Conservation (phyloP, 2,888 invertebrate genomes). For the Zhuqinia jingwanae region DNA sequence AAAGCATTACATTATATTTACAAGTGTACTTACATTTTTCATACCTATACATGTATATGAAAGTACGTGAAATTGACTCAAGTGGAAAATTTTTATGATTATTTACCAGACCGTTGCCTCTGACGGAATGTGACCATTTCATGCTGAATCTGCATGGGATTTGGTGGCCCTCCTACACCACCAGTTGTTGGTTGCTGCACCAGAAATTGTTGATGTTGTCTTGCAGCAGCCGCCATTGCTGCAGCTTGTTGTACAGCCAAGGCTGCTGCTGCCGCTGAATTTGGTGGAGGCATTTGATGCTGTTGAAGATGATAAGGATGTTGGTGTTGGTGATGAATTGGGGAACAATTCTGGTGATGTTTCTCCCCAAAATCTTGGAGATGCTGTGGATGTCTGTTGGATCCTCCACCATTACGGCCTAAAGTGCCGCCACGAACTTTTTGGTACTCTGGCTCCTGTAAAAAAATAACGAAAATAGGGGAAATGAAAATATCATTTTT, state of each 20-base stretch:
- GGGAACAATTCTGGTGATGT: slow-evolving; percentile 79
- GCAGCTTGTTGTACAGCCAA: slow-evolving; percentile 55
- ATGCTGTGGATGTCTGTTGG: slow-evolving; percentile 38
- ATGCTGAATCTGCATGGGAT: slow-evolving; percentile 76
- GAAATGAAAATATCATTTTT: neutral
- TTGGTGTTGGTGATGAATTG: slow-evolving; percentile 74
- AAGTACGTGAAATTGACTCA: slow-evolving; percentile 39
- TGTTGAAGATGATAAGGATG: slow-evolving; percentile 51
- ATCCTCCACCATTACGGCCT: slow-evolving; percentile 53
- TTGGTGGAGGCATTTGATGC: slow-evolving; percentile 10
- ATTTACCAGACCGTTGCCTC: slow-evolving; percentile 76
- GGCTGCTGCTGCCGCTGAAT: slow-evolving; percentile 45
- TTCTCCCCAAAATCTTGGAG: slow-evolving; percentile 79
- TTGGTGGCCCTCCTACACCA: slow-evolving; percentile 17
- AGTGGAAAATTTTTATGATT: slow-evolving; percentile 57
- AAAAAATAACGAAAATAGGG: slow-evolving; percentile 29
- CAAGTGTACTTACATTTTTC: too few relatives aligned
- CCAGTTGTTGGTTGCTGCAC: slow-evolving; percentile 44
- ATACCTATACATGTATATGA: neutral
- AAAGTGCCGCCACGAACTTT: slow-evolving; percentile 69
- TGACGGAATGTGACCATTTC: slow-evolving; percentile 79
- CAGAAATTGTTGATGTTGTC: slow-evolving; percentile 61
- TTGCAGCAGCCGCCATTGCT: slow-evolving; percentile 44
- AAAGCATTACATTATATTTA: too few relatives aligned
- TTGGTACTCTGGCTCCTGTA: slow-evolving; percentile 77